A percentile compares a stretch with the other conserved stretches of the same genome.
phyloP scores from a whole-genome alignment of 1,140 invertebrate species.

The Aphelinus atriplicis region DNA sequence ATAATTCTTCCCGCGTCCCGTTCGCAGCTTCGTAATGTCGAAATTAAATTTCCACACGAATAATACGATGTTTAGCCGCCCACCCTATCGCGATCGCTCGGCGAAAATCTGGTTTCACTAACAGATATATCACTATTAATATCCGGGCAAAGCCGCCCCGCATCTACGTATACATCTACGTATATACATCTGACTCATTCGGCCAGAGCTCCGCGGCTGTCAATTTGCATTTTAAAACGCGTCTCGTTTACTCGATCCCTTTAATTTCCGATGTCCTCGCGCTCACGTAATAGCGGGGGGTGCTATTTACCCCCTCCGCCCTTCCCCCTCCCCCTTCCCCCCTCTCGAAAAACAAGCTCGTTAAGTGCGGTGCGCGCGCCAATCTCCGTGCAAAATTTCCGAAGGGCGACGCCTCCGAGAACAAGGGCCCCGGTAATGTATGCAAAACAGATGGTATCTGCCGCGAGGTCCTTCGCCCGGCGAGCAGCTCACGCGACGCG shows the following conservation, averaged over 20 bases:
- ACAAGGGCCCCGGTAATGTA: conserved; percentile 46
- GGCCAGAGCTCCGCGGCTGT: too few species aligned
- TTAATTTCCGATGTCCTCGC: neutral
- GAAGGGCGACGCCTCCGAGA: conserved; percentile 31
- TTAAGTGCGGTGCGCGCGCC: conserved; percentile 7
- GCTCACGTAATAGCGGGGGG: neutral
- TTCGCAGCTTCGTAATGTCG: too few species aligned
- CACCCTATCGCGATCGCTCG: too few species aligned
- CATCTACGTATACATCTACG: neutral
- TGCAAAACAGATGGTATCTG: conserved; percentile 55
- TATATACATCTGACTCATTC: neutral
- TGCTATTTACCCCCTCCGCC: neutral
- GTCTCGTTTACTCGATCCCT: too few species aligned
- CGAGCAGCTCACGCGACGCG: too few species aligned
- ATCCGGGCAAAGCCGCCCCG: neutral
- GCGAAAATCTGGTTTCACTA: too few species aligned
- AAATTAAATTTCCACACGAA: too few species aligned
- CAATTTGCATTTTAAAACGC: too few species aligned
- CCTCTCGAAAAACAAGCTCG: conserved; percentile 16
- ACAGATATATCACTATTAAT: too few species aligned
- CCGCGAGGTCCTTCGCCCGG: too few species aligned
- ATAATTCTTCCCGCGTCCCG: too few species aligned
- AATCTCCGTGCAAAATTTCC: conserved; percentile 4
- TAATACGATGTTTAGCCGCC: too few species aligned
- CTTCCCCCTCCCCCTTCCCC: neutral